These are phyloP conservation scores for Ceyx cyanopectus DNA, from an alignment of 2,113 vertebrate species.

Conservation along the genomic window DNA sequence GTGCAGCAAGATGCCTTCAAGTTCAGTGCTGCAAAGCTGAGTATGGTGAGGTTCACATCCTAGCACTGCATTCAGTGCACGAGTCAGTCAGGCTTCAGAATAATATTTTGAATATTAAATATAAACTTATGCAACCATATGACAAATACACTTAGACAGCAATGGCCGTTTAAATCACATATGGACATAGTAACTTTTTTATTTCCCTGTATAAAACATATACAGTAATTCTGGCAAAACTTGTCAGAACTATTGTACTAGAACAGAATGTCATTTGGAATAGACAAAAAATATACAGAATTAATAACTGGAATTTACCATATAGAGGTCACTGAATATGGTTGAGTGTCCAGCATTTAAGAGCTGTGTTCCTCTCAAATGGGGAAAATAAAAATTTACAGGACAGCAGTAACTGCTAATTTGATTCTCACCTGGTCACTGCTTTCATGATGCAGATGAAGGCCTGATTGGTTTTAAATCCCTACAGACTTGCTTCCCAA, in stretches of 20 bases:
- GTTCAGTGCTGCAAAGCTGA: too few species aligned
- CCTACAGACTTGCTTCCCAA: neutral
- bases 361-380: neutral
- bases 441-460: neutral
- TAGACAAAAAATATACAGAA: neutral
- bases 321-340: neutral
- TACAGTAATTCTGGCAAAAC: constrained; percentile 7
- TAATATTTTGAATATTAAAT: too few species aligned
- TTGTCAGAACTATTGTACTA: constrained; percentile 16
- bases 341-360: neutral
- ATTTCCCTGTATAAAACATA: neutral
- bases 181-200: too few species aligned
- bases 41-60: too few species aligned
- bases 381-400: neutral
- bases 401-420: neutral
- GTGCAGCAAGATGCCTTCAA: too few species aligned
- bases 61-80: too few species aligned
- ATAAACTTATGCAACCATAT: too few species aligned
- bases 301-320: neutral
- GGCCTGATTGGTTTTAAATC: neutral
- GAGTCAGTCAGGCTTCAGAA: too few species aligned
- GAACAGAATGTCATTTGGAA: constrained; percentile 5
- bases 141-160: too few species aligned
- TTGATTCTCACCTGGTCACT: neutral
- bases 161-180: too few species aligned